phyloP scores from a whole-genome alignment of 92 coral and sea anemone genomes.

The Chrysogorgia sp. region DNA sequence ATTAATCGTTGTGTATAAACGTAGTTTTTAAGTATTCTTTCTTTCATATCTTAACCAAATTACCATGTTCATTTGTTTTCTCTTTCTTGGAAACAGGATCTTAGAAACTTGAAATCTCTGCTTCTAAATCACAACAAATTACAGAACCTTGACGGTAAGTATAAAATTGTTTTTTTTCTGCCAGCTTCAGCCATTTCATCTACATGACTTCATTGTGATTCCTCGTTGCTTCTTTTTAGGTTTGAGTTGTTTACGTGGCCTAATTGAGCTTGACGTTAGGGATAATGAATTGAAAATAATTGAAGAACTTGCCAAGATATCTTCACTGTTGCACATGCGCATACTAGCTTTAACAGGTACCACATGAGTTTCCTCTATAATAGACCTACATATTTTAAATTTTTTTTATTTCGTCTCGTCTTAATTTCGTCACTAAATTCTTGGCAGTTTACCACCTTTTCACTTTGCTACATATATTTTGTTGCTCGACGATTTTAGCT shows the following conservation, averaged over 20 bases:
- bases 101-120: constrained; percentile 82
- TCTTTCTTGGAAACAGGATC: constrained; percentile 37
- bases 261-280: constrained; percentile 78
- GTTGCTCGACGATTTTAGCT: too few species aligned
- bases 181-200: not conserved
- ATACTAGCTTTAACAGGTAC: constrained; percentile 41
- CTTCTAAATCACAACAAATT: constrained; percentile 73
- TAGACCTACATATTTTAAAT: not conserved
- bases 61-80: not conserved
- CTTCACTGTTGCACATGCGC: constrained; percentile 68
- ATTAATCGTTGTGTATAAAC: too few species aligned
- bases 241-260: constrained; percentile 74
- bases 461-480: too few species aligned
- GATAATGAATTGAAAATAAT: constrained; percentile 61
- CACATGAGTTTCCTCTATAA: too few species aligned
- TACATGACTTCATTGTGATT: not conserved
- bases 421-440: too few species aligned
- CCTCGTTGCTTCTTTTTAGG: constrained; percentile 26
- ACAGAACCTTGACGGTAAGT: constrained; percentile 68
- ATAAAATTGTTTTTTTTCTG: not conserved
- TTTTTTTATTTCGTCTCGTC: too few species aligned
- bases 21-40: too few species aligned
- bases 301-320: constrained; percentile 73
- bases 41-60: too few species aligned
- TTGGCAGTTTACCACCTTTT: too few species aligned